Conservation (phyloP, 2,113 vertebrate species). For the Petaurus breviceps region DNA sequence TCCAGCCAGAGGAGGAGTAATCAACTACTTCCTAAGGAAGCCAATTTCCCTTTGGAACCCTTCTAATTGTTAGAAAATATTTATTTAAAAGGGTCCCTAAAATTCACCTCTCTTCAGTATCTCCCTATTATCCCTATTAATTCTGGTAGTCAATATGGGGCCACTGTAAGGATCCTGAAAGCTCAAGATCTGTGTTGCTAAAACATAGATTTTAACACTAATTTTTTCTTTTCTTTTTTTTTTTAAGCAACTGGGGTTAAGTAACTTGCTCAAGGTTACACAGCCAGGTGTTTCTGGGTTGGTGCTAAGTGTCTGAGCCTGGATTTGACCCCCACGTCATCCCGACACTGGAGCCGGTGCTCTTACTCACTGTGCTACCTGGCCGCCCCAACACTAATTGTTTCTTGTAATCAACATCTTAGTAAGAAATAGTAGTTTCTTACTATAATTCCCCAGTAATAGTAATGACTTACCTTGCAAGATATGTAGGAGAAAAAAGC, state of each 20-base stretch:
- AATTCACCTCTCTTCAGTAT: background rate
- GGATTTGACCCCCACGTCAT: too few relatives aligned
- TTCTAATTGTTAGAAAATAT: background rate
- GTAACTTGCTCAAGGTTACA: too few relatives aligned
- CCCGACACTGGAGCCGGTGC: too few relatives aligned
- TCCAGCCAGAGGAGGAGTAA: background rate
- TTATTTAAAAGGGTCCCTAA: background rate
- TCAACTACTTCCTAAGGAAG: background rate
- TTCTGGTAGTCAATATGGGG: background rate
- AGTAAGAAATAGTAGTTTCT: background rate
- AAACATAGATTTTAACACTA: background rate
- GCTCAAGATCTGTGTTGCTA: background rate
- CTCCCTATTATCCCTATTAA: background rate
- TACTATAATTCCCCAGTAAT: background rate
- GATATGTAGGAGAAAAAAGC: background rate
- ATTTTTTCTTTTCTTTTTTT: too few relatives aligned
- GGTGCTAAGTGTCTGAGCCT: too few relatives aligned
- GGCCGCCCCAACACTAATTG: background rate
- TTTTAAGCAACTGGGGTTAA: too few relatives aligned
- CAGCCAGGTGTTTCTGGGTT: too few relatives aligned
- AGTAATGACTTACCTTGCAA: background rate
- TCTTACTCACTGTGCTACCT: too few relatives aligned
- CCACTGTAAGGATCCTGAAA: background rate
- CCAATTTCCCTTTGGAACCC: background rate
- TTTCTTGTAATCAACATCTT: background rate